Evolutionary conservation across 2,113 vertebrate species (phyloP).

Genomic region (Nanorana parkeri): DNA sequence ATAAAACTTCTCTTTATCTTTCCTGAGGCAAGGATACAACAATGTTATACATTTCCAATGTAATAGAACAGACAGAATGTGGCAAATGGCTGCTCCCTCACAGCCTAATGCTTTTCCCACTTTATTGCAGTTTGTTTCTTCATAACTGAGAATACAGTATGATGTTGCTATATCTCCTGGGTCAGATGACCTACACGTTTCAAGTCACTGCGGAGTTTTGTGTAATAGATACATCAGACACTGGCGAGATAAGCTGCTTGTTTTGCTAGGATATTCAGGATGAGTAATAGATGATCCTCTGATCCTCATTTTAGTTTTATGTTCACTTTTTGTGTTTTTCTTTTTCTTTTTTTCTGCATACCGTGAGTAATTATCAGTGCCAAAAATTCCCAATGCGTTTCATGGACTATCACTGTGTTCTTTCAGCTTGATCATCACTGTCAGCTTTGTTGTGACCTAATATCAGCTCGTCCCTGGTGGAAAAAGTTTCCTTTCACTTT

Average conservation of each 20-base stretch:
- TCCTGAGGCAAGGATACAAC: not conserved
- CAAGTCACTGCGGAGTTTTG: not conserved
- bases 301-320: slow-evolving; percentile 23
- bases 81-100: not conserved
- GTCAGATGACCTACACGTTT: not conserved
- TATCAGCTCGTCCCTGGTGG: slow-evolving; percentile 30
- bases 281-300: slow-evolving; percentile 11
- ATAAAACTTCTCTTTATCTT: not conserved
- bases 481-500: slow-evolving; percentile 24
- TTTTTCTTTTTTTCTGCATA: not conserved
- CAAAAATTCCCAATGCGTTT: not conserved
- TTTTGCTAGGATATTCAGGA: slow-evolving; percentile 4
- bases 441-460: slow-evolving; percentile 36
- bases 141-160: not conserved
- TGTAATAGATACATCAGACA: not conserved
- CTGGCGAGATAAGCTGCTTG: not conserved
- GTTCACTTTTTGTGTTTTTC: not conserved
- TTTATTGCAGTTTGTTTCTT: not conserved
- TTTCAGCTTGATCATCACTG: slow-evolving; percentile 40
- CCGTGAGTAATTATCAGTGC: slow-evolving; percentile 5
- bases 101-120: not conserved
- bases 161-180: not conserved
- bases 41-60: slow-evolving; percentile 2
- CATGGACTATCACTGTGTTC: not conserved
- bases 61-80: not conserved